A percentile compares a stretch with the other conserved stretches of the same genome.
Conservation (phyloP, 2,113 vertebrate species). For the Litocranius walleri region DNA sequence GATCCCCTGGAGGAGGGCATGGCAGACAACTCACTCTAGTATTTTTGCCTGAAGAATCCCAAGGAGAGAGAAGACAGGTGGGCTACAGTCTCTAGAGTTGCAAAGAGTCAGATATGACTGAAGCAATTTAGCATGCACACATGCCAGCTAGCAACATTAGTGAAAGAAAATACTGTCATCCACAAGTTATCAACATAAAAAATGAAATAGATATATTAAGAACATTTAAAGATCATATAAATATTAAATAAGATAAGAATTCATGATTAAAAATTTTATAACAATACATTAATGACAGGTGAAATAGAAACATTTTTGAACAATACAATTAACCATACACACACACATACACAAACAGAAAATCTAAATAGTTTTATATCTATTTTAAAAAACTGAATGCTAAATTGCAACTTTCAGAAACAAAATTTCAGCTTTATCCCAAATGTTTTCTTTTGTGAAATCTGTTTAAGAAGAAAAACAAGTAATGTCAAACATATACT, state of each 20-base stretch:
- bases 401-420: not conserved
- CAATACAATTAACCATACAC: not conserved
- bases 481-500: not conserved
- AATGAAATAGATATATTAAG: not conserved
- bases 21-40: not conserved
- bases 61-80: not conserved
- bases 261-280: not conserved
- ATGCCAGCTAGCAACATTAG: not conserved
- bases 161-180: not conserved
- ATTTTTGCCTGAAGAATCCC: not conserved
- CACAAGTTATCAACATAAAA: not conserved
- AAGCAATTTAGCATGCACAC: not conserved
- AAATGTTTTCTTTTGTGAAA: not conserved
- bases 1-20: not conserved
- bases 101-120: not conserved
- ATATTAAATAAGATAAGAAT: not conserved
- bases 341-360: not conserved
- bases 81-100: fast-evolving
- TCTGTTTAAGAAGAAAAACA: not conserved
- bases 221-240: not conserved
- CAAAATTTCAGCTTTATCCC: not conserved
- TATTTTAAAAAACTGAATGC: not conserved
- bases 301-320: not conserved
- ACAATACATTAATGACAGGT: not conserved
- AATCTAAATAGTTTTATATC: not conserved